Percentiles rank a stretch among this genome's conserved stretches.
Evolutionary conservation across 2,113 vertebrate species (phyloP).

Genomic region (Morone chrysops): DNA sequence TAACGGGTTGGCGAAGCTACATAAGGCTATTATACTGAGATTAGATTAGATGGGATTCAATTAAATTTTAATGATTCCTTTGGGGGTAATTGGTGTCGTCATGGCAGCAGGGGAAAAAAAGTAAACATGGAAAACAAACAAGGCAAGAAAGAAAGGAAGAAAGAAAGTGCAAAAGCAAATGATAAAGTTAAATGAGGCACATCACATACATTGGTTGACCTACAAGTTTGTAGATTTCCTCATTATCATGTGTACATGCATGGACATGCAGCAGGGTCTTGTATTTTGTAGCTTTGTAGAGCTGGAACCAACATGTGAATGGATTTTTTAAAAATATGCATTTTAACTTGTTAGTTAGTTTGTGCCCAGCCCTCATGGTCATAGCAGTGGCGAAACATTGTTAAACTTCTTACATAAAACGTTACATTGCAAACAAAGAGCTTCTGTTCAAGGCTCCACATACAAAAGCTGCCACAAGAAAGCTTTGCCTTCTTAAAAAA

Average conservation of each 20-base stretch:
- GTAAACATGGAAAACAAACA: slow-evolving; percentile 9
- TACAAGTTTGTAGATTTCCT: background rate
- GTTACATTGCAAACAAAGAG: background rate
- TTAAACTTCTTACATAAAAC: background rate
- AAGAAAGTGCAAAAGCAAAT: slow-evolving; percentile 25
- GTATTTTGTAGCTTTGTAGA: background rate
- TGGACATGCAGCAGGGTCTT: background rate
- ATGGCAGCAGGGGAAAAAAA: slow-evolving; percentile 35
- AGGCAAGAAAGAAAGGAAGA: slow-evolving; percentile 1
- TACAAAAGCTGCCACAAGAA: background rate
- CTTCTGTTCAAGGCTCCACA: background rate
- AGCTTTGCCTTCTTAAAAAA: background rate
- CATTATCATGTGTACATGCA: background rate
- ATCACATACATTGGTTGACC: background rate
- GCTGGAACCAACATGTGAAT: background rate
- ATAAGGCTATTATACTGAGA: slow-evolving; percentile 51
- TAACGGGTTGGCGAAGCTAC: slow-evolving; percentile 42
- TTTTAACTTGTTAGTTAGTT: background rate
- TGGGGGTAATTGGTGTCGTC: slow-evolving; percentile 44
- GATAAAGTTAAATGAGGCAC: background rate
- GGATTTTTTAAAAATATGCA: background rate
- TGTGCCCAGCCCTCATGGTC: background rate
- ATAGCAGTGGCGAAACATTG: background rate
- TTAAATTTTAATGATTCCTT: slow-evolving; percentile 57
- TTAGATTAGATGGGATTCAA: slow-evolving; percentile 71